Evolutionary conservation across 2,113 vertebrate genomes (phyloP), one percentile per base, ranked within the genome.

Genomic region (Pionites leucogaster): DNA sequence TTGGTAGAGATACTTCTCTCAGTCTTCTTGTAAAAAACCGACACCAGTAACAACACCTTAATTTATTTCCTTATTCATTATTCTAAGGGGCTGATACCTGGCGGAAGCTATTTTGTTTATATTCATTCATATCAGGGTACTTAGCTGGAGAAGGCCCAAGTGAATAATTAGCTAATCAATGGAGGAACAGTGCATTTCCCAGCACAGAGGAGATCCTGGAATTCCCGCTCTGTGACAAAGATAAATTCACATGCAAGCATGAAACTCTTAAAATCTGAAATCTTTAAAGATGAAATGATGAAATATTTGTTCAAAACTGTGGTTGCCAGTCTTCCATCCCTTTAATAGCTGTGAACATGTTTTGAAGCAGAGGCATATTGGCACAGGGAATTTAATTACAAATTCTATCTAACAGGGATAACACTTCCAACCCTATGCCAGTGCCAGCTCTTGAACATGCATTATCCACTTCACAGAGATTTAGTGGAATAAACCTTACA

Each of bases 91-190:
- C 29, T 95, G 95, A 87, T 88, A 96, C 92, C 88, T 96, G 93
- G 80, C 12, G 2, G 62, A 82, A 95, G 62, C 65, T 44, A 31
- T 82, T 96, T 86, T 94, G 88, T 97, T 96, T 94, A 18, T 84
- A 53, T 53, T 87, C 70, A 65, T 79, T 79, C 53, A 29, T 82
- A 53, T 86, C 1, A 33, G 83, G 74, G 62, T 76, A 33, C 83
- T 93, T 88, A 93, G 93, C 88, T 96, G 90, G 79, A 92, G 77
- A 37, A 82, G 59, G 83, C 90, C 83, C 93, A 89, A 86, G 88
- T 90, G 90, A 96, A 60, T 96, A 94, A 94, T 94, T 93, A 93
- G 84, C 44, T 91, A 75, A 93, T 95, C 86, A 94, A 82, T 7
- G 17, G 67, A 67, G 90, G 29, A 75, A 69, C 44, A 17, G 63